Evolutionary conservation across 2,888 invertebrate species (phyloP), one percentile per base, ranked within the genome.

Genomic region (Agrotis ipsilon): DNA sequence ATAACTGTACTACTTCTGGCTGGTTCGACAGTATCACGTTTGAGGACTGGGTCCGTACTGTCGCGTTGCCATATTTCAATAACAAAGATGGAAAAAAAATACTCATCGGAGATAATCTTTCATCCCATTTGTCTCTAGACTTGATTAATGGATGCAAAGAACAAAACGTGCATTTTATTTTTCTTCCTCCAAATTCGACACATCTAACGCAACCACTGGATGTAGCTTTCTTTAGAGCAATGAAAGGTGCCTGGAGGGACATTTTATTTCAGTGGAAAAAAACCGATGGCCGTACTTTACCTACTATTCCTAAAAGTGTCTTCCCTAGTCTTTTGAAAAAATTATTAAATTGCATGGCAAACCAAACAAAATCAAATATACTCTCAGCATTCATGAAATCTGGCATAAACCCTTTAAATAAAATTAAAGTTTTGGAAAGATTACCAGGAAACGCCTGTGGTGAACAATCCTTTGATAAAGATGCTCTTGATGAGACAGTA

Each of bases 91-190:
- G 89, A 27, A 80, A 61, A 51, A 90, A 90, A 74, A 81, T 86
- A 21, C 45, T 92, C 14, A 85, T 93, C 69, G 91, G 92, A 18
- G 89, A 93, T 75, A 92, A 92, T 79, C 77, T 93, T 55, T 82
- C 88, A 16, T 86, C 84, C 24, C 91, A 92, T 66, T 76, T 91
- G 54, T 87, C 80, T 57, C 32, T 74, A 32, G 82, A 82, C 19
- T 82, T 90, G 49, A 73, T 92, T 18, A 55, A 85, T 67, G 43
- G 70, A 27, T 92, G 92, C 72, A 74, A 88, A 68, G 81, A 87
- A 62, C 43, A 49, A 59, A 51, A 70, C 49, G 24, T 65, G 43
- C 54, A 61, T 68, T 71, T 67, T 57, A 64, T 70, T 62, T 88
- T 83, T 71, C 75, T 91, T 16, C 88, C 90, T 18, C 73, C 86